phyloP scores from a whole-genome alignment of 2,113 vertebrate species.

The Pterocles burchelli region DNA sequence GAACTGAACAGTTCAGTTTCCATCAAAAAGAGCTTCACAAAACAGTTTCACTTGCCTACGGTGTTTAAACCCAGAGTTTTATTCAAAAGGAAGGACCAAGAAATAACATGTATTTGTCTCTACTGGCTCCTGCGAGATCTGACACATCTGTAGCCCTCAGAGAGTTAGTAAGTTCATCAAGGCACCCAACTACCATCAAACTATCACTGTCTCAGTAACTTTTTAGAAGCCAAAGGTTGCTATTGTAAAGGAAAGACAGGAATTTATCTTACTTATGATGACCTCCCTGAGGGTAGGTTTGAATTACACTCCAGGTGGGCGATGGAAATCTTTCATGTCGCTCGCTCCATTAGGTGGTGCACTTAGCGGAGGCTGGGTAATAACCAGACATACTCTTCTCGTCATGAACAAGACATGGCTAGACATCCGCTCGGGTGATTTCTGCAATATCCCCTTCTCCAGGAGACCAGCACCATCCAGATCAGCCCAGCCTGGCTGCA shows the following conservation, averaged over 20 bases:
- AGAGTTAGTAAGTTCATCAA: not conserved
- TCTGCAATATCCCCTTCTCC: not conserved
- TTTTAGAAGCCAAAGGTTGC: conserved; percentile 55
- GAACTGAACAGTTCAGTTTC: not conserved
- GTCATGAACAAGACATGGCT: not conserved
- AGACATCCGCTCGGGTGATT: not conserved
- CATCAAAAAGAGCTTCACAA: not conserved
- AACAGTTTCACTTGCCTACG: not conserved
- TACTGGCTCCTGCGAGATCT: not conserved
- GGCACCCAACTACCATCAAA: not conserved
- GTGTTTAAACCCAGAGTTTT: conserved; percentile 8
- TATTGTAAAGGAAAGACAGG: conserved; percentile 6
- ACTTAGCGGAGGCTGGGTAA: conserved; percentile 40
- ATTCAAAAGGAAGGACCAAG: not conserved
- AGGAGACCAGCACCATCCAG: not conserved
- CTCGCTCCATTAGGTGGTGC: conserved; percentile 67
- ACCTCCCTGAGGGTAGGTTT: conserved; percentile 46
- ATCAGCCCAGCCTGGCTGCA: not conserved
- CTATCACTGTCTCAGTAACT: conserved; percentile 30
- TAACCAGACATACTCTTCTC: conserved; percentile 45
- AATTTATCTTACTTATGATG: conserved; percentile 59
- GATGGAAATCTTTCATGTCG: conserved; percentile 57
- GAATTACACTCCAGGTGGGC: conserved; percentile 64
- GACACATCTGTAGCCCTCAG: not conserved
- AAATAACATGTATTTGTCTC: not conserved